Evolutionary conservation across 30 jellyfish, hydroid and myxozoan genomes (phyloP).

Genomic region (Turritopsis rubra): DNA sequence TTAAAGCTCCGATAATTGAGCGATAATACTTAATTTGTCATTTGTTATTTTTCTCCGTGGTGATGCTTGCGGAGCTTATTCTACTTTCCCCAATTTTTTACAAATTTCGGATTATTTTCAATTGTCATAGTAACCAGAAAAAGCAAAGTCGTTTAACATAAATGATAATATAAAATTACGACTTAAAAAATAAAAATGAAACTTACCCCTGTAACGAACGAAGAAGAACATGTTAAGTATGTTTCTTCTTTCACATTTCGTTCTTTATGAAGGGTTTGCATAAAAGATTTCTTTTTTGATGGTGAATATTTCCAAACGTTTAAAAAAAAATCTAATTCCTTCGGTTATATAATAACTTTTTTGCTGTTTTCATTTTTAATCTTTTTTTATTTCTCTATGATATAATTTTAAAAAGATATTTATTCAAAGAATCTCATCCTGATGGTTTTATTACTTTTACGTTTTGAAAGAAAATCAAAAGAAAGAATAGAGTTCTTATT

Average conservation of each 20-base stretch:
- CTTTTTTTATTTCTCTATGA: background rate
- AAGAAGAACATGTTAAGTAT: background rate
- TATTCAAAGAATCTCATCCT: no score
- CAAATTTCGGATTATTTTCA: no score
- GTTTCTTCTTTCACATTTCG: background rate
- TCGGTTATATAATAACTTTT: background rate
- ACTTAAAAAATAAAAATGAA: background rate
- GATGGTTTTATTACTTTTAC: background rate
- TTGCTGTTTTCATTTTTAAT: background rate
- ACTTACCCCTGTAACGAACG: background rate
- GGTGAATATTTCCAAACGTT: no score
- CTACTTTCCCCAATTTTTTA: no score
- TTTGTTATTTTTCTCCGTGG: no score
- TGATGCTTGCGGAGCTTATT: no score
- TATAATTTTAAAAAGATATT: background rate
- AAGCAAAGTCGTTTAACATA: no score
- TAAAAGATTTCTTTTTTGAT: background rate
- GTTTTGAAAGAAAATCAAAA: background rate
- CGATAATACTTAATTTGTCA: no score
- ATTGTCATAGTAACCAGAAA: no score
- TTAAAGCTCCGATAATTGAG: no score
- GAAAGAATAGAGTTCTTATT: background rate
- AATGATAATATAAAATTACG: no score
- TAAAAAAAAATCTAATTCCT: background rate
- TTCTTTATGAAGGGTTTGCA: background rate